phyloP scores from a whole-genome alignment of 2,888 invertebrate species.

The Brachypterus glaber region DNA sequence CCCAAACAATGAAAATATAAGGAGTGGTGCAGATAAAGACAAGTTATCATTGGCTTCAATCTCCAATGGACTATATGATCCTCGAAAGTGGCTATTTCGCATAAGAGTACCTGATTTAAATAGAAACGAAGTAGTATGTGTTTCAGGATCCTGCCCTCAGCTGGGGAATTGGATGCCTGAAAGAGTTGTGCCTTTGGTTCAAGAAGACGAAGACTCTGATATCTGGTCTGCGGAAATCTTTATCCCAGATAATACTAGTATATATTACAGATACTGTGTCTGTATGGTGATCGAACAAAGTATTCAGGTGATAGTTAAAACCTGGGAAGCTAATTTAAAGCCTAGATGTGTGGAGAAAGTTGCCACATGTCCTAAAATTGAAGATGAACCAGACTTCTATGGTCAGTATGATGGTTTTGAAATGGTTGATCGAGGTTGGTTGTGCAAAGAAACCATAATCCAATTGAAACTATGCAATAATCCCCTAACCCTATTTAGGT shows the following conservation, averaged over 20 bases:
- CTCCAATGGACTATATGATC: conserved; percentile 5
- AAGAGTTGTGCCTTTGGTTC: conserved; percentile 47
- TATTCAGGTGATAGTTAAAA: conserved; percentile 52
- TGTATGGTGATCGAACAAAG: conserved; percentile 56
- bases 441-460: conserved; percentile 71
- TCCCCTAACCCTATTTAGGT: conserved; percentile 68
- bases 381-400: conserved; percentile 50
- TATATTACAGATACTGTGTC: conserved; percentile 69
- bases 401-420: conserved; percentile 46
- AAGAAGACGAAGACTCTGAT: conserved; percentile 42
- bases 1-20: conserved; percentile 35
- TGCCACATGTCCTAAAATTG: conserved; percentile 21
- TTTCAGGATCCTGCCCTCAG: conserved; percentile 57
- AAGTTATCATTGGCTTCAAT: conserved; percentile 7
- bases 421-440: conserved; percentile 70
- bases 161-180: conserved; percentile 65
- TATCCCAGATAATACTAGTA: conserved; percentile 57
- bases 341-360: conserved; percentile 51
- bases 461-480: conserved; percentile 76
- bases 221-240: conserved; percentile 55
- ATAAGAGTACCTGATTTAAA: conserved; percentile 45
- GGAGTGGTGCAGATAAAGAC: not conserved
- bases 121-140: conserved; percentile 56
- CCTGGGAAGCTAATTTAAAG: conserved; percentile 71
- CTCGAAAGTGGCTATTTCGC: conserved; percentile 45